Evolutionary conservation across 2,797 vertebrate species (phyloP), one percentile per base, ranked within the genome.

Genomic region (Amblyopsis hoosieri): DNA sequence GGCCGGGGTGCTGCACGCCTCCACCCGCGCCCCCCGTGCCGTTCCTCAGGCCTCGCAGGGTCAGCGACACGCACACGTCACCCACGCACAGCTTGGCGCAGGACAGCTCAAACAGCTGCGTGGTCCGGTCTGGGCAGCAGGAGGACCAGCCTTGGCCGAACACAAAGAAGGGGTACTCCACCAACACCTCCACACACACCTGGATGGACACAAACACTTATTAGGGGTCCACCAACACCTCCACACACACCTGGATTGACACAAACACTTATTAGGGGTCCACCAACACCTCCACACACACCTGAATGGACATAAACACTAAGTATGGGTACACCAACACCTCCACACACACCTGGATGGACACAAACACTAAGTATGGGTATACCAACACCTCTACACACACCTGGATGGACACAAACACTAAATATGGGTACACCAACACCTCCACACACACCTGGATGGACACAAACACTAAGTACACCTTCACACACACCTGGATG

Each of bases 81-180:
- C 98, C 98, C 60, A 99, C 98, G 0, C 95, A 96, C 82, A 99
- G 94, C 89, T 97, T 99, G 77, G 96, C 96, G 71, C 98, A 99
- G n/a, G 97, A 96, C 88, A 99, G 91, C 84, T 98, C 97, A 82
- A 99, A 96, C 82, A 98, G 94, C 90, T 97, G 95, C 65, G 95
- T 98, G 90, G 98, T 99, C 89, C 95, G 92, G 89, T 98, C 97
- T 0, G 98, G 98, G 78, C 96, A 97, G 91, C 97, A 99, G 46
- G 97, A 99, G 0, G 98, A 99, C 98, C 98, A 99, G 74, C 98
- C 98, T 90, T 99, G 97, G 85, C 98, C 98, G 80, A 99, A 99
- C 67, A 99, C 98, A 77, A 99, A 99, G 93, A 99, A 99, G 60
- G 98, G 98, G 60, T 99, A 98, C 92, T 99, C 98, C 87, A 98